phyloP scores from a whole-genome alignment of 2,888 invertebrate species.

The Lordiphosa andalusiaca region DNA sequence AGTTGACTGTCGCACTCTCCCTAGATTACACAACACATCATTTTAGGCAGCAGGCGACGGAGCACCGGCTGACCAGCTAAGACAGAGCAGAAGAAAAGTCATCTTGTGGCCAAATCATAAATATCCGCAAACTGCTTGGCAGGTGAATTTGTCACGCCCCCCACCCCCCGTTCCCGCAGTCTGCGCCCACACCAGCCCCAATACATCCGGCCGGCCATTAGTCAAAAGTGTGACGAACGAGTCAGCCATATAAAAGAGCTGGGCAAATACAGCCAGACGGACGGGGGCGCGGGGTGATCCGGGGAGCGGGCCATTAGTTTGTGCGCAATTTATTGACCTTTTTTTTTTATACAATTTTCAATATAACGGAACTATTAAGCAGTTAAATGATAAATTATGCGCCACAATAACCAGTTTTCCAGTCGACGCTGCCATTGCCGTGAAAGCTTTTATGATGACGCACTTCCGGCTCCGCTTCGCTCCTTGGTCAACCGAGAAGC shows the following conservation, averaged over 20 bases:
- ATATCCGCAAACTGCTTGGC: conserved; percentile 56
- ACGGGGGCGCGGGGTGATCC: neutral
- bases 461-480: conserved; percentile 59
- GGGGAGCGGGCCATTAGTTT: conserved; percentile 45
- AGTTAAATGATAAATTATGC: conserved; percentile 76
- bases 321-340: conserved; percentile 57
- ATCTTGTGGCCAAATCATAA: conserved; percentile 63
- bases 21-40: conserved; percentile 59
- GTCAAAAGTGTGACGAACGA: conserved; percentile 63
- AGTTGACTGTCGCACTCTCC: conserved; percentile 68
- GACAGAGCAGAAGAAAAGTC: conserved; percentile 27
- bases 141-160: conserved; percentile 65
- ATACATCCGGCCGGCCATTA: conserved; percentile 52
- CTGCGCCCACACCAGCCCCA: neutral
- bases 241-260: conserved; percentile 18
- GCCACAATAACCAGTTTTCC: conserved; percentile 63
- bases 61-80: neutral
- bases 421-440: conserved; percentile 34
- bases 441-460: conserved; percentile 76
- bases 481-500: conserved; percentile 41
- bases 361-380: conserved; percentile 75
- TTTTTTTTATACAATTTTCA: conserved; percentile 56
- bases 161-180: neutral
- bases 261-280: conserved; percentile 25
- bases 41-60: conserved; percentile 20